Evolutionary conservation across 2,113 vertebrate genomes (phyloP), one percentile per base, ranked within the genome.

Genomic region (Coracopsis vasa): DNA sequence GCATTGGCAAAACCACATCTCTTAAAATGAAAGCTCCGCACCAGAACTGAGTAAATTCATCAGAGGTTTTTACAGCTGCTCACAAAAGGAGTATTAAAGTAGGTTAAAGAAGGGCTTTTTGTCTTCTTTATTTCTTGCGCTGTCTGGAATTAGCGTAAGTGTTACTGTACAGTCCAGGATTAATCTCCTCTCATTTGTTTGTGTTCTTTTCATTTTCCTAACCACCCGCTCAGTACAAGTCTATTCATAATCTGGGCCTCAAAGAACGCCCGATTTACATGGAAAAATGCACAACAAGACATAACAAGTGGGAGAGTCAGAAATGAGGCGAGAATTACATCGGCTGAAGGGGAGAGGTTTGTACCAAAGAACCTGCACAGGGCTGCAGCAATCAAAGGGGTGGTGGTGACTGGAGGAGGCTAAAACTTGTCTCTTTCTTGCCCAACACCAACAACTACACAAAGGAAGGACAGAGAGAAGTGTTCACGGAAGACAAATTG

Each of bases 251-350:
- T 53, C 88, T 35, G 19, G 67, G 77, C 90, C 86, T 87, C 69
- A 86, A 81, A 96, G 91, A 93, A 87, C 48, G 77, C 44, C 64
- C 73, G 7, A 53, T 66, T 78, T 86, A 75, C 80, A 94, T 65
- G 62, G 60, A 96, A 82, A 95, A 94, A 92, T 47, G 90, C 92
- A 88, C 75, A 94, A 88, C 90, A 93, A 96, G 95, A 92, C 37
- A 7, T 41, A 94, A 88, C 94, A 94, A 93, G 94, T 58, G 73
- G 11, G 69, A 78, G 80, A 93, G 51, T 69, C 56, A 86, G 80
- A 95, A 92, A 86, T 0, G 10, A 91, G 61, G 70, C 2, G 4
- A 92, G 80, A 94, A 90, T 88, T 80, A 39, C 64, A 75, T 2
- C 3, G 5, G 39, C 72, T 50, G 47, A 78, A 88, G 69, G 75